Percentiles rank a stretch among this genome's conserved stretches.
Conservation (phyloP, 2,888 invertebrate species). For the Heteromurus nitidus region DNA sequence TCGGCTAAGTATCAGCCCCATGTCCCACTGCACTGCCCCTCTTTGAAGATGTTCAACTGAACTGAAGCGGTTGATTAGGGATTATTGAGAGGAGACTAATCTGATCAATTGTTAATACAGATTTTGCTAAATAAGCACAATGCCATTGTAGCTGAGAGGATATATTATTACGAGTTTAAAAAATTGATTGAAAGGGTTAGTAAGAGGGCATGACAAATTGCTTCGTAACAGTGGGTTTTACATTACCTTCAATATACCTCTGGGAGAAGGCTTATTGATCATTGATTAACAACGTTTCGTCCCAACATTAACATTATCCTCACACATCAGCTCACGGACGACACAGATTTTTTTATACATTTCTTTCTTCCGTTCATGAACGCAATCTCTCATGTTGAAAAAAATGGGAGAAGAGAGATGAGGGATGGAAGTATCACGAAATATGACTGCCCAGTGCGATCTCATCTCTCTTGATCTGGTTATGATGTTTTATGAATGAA, state of each 20-base stretch:
- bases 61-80: neutral
- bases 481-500: neutral
- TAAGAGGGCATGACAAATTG: slow-evolving; percentile 16
- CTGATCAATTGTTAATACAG: neutral
- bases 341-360: slow-evolving; percentile 4
- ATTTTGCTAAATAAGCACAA: neutral
- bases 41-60: neutral
- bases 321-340: slow-evolving; percentile 12
- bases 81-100: neutral
- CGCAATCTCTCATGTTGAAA: too few species aligned
- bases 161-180: neutral
- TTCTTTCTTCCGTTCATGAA: too few species aligned
- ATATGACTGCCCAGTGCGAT: neutral
- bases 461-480: neutral
- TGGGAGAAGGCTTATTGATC: neutral
- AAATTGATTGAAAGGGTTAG: slow-evolving; percentile 5
- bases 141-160: neutral
- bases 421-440: neutral
- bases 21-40: too few species aligned
- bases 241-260: neutral
- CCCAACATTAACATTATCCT: neutral
- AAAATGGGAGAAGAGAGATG: neutral
- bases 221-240: slow-evolving; percentile 19
- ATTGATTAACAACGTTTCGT: too few species aligned
- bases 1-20: too few species aligned